Percentiles rank a stretch among this genome's conserved stretches.
These are phyloP conservation scores for Plutella xylostella DNA, from an alignment of 2,888 invertebrate genomes.

Conservation along the genomic window DNA sequence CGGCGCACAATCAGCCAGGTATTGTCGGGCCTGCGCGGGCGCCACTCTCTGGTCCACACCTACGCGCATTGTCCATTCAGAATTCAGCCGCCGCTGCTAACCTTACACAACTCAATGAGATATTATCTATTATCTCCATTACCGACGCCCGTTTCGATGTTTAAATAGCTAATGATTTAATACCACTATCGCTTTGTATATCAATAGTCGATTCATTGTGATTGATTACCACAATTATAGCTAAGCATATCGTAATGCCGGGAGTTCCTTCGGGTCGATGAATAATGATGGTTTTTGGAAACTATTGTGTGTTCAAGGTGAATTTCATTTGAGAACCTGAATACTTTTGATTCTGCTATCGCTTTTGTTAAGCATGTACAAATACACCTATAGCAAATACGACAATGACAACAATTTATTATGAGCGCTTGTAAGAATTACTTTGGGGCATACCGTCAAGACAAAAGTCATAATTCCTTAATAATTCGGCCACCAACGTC, in stretches of 20 bases:
- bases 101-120: conserved; percentile 41
- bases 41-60: conserved; percentile 47
- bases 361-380: background rate
- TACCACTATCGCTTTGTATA: conserved; percentile 26
- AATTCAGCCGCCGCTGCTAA: conserved; percentile 42
- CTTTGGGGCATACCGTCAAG: conserved; percentile 23
- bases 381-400: background rate
- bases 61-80: conserved; percentile 56
- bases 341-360: too few relatives aligned
- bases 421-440: conserved; percentile 13
- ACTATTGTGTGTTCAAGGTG: conserved; percentile 4
- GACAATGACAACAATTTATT: background rate
- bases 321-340: background rate
- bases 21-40: conserved; percentile 51
- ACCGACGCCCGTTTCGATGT: conserved; percentile 33
- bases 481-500: conserved; percentile 40
- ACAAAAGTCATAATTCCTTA: conserved; percentile 28
- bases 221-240: conserved; percentile 42
- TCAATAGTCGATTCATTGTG: conserved; percentile 38
- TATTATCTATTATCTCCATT: conserved; percentile 53
- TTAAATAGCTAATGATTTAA: conserved; percentile 48
- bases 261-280: conserved; percentile 26
- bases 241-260: conserved; percentile 31
- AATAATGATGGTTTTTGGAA: conserved; percentile 20
- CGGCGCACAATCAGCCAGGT: conserved; percentile 62